Conservation (phyloP, 92 coral and sea anemone species). For the Bergia sp. region DNA sequence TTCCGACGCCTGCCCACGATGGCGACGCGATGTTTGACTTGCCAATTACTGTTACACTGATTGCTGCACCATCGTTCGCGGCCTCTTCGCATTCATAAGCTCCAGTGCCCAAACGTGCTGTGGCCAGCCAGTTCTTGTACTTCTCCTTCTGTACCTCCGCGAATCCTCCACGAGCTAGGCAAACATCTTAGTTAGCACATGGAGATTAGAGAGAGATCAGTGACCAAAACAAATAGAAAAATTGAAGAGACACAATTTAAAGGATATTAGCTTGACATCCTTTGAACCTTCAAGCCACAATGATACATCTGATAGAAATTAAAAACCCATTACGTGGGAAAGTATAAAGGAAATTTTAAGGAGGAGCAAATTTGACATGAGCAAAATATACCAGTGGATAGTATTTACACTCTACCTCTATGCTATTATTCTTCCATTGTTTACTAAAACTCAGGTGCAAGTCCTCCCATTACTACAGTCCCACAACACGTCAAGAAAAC, state of each 20-base stretch:
- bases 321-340: slow-evolving; percentile 53
- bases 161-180: slow-evolving; percentile 70
- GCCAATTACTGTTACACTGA: slow-evolving; percentile 25
- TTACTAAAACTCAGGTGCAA: background rate
- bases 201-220: slow-evolving; percentile 1
- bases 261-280: slow-evolving; percentile 22
- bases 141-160: slow-evolving; percentile 67
- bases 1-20: slow-evolving; percentile 39
- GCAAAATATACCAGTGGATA: background rate
- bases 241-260: slow-evolving; percentile 31
- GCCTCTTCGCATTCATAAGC: slow-evolving; percentile 59
- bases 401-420: background rate
- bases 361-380: slow-evolving; percentile 41
- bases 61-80: slow-evolving; percentile 35
- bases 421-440: background rate
- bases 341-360: background rate
- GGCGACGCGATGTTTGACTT: slow-evolving; percentile 43
- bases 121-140: slow-evolving; percentile 99
- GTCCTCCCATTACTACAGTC: background rate
- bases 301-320: slow-evolving; percentile 52
- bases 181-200: slow-evolving; percentile 9
- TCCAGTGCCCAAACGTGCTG: slow-evolving; percentile 99
- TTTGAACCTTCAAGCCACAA: slow-evolving; percentile 37
- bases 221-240: slow-evolving; percentile 34
- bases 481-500: background rate